Evolutionary conservation across 2,888 invertebrate species (phyloP), one percentile per base, ranked within the genome.

Genomic region (Himalopsyche tibetana): DNA sequence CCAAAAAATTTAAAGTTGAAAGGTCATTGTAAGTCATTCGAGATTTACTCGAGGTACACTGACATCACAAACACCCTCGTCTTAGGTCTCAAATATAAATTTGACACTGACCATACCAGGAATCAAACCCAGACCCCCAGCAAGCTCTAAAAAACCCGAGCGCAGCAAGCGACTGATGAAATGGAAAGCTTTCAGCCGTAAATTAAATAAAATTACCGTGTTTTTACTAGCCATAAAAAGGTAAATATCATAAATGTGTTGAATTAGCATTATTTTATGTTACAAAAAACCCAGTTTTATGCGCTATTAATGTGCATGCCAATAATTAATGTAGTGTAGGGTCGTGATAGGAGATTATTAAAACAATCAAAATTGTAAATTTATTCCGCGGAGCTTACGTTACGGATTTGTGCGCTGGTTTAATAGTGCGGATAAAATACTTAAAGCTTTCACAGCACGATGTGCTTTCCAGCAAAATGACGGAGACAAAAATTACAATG

Each of bases 341-440:
- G 19, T 63, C 28, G 56, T 63, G 82, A 85, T 85, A 87, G 51
- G 80, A 80, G 85, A 87, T 87, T 85, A 85, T 82, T 82, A 79
- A 82, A 87, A 87, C 85, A 87, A 87, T 85, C 85, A 82, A 85
- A 63, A 85, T 85, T 87, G 55, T 74, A 85, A 87, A 87, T 83
- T 87, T 85, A 83, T 85, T 85, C 85, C 28, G 28, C 63, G 83
- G 81, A 85, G 84, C 84, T 79, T 84, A 84, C 84, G 80, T 56
- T 79, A 42, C 87, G 79, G 45, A 69, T 81, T 80, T 40, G 17
- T 42, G 80, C 69, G 38, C 80, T 55, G 82, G 69, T 55, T 79
- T 69, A 56, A 80, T 84, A 80, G 56, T 2, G 56, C 19, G 56
- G 56, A 63, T 63, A 63, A 63, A 63, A 63, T 63, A 19, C 56